phyloP scores from a whole-genome alignment of 2,797 vertebrate species.

The Aotus griseimembra region DNA sequence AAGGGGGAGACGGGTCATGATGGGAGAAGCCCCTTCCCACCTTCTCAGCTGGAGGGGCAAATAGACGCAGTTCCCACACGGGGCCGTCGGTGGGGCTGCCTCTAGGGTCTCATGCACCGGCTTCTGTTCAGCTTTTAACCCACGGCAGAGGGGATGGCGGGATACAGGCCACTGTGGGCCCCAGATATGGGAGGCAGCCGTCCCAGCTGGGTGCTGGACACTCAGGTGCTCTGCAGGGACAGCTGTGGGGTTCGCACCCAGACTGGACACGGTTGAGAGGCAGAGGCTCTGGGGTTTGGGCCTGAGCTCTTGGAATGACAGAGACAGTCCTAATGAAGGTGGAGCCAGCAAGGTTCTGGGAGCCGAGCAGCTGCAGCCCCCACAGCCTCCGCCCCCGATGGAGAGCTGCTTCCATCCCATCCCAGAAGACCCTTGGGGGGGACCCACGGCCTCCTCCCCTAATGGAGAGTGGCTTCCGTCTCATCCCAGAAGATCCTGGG shows the following conservation, averaged over 20 bases:
- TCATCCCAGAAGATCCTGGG: accelerated
- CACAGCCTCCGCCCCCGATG: not conserved
- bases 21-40: not conserved
- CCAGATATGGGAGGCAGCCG: not conserved
- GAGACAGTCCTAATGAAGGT: not conserved
- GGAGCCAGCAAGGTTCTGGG: not conserved
- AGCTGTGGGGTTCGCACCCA: not conserved
- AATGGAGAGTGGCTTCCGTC: not conserved
- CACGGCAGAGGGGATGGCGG: not conserved
- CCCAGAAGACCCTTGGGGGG: too few relatives aligned
- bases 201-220: not conserved
- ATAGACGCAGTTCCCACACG: not conserved
- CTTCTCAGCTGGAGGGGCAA: not conserved
- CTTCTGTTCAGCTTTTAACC: not conserved
- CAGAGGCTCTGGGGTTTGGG: not conserved
- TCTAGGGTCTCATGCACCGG: accelerated
- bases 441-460: not conserved
- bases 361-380: not conserved
- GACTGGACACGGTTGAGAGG: too few relatives aligned
- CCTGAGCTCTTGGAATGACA: not conserved
- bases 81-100: not conserved
- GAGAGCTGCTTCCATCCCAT: not conserved
- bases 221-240: not conserved
- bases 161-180: not conserved
- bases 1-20: too few relatives aligned